These are phyloP conservation scores for Apistogramma diplotaenia DNA, from an alignment of 2,113 vertebrate genomes.

Conservation along the genomic window DNA sequence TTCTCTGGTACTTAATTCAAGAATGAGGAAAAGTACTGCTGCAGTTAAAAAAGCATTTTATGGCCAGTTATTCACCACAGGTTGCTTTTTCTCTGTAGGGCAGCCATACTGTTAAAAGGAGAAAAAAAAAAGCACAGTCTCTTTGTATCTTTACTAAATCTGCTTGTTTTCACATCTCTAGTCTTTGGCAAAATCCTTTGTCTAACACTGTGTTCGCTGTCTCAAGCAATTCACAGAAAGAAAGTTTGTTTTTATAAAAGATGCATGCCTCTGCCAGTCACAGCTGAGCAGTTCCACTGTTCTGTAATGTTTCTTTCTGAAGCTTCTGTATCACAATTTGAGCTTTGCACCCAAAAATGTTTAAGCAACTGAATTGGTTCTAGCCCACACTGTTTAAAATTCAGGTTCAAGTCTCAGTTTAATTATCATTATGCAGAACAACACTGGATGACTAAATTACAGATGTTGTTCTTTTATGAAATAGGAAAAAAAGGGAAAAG, in stretches of 20 bases:
- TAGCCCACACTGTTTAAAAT: background rate
- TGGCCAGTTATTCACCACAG: conserved; percentile 16
- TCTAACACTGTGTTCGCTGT: background rate
- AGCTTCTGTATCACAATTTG: background rate
- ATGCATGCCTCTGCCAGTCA: conserved; percentile 16
- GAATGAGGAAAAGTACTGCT: conserved; percentile 11
- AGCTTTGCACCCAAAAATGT: background rate
- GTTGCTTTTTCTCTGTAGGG: conserved; percentile 24
- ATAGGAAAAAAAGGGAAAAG: background rate
- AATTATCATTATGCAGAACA: background rate
- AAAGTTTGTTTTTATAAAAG: conserved; percentile 1
- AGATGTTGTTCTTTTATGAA: background rate
- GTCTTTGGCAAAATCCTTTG: conserved; percentile 10
- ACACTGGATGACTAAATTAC: background rate
- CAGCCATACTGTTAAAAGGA: background rate
- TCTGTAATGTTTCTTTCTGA: background rate
- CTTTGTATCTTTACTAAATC: conserved; percentile 25
- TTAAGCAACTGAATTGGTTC: background rate
- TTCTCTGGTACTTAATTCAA: conserved; percentile 36
- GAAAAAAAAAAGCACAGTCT: background rate
- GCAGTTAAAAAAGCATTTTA: conserved; percentile 48
- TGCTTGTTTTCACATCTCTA: conserved; percentile 1
- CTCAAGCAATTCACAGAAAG: background rate
- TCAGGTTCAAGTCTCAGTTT: background rate
- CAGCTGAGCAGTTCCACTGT: background rate